phyloP scores from a whole-genome alignment of 2,888 invertebrate species.

The Tetragnatha montana region DNA sequence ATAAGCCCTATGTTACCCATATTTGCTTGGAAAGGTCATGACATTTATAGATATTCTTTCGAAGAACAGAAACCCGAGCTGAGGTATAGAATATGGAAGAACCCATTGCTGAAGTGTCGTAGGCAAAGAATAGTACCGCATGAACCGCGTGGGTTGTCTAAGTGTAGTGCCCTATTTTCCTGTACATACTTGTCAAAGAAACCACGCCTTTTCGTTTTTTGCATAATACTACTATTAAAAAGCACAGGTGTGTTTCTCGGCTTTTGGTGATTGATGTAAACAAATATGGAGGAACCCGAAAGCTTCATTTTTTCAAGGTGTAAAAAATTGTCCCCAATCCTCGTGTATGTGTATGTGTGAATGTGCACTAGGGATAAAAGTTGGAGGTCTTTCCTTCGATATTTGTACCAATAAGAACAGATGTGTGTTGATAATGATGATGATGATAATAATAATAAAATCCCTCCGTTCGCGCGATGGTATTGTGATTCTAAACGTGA shows the following conservation, averaged over 20 bases:
- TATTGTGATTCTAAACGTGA: not conserved
- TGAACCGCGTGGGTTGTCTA: too few species aligned
- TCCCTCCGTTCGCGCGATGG: not conserved
- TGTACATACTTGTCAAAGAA: not conserved
- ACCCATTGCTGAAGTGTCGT: too few species aligned
- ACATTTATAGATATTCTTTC: not conserved
- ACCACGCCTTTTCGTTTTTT: not conserved
- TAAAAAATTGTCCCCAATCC: not conserved
- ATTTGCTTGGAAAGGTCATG: not conserved
- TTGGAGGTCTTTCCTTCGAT: not conserved
- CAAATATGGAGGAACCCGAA: not conserved
- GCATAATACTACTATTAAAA: not conserved
- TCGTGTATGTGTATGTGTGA: not conserved
- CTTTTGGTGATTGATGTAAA: not conserved
- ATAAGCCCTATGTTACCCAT: not conserved
- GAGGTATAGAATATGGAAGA: not conserved
- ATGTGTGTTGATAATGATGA: too few species aligned
- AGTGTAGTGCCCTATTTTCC: not conserved
- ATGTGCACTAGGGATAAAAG: not conserved
- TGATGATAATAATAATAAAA: not conserved
- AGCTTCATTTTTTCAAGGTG: not conserved
- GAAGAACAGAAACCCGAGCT: not conserved
- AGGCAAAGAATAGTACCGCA: too few species aligned
- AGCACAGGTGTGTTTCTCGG: not conserved
- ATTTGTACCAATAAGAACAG: not conserved